Conservation (phyloP, 2,888 invertebrate species). For the Eudasyphora cyanicolor region DNA sequence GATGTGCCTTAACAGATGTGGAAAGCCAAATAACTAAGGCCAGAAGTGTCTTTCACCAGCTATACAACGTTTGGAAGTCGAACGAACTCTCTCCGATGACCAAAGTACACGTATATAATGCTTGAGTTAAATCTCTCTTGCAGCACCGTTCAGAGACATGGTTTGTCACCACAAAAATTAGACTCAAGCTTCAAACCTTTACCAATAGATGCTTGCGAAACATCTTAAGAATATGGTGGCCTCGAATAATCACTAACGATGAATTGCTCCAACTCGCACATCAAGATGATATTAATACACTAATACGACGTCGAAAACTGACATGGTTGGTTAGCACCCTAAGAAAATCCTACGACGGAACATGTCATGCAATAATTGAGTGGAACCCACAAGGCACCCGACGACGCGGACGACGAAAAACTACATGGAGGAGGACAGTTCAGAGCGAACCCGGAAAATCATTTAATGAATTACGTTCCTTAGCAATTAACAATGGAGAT, state of each 20-base stretch:
- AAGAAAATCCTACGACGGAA: not conserved
- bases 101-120: too few species aligned
- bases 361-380: not conserved
- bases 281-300: not conserved
- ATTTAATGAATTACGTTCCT: not conserved
- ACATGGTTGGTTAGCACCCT: not conserved
- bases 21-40: too few species aligned
- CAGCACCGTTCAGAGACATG: too few species aligned
- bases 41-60: too few species aligned
- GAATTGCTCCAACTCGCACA: not conserved
- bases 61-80: too few species aligned
- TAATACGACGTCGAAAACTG: not conserved
- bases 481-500: not conserved
- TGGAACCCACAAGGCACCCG: not conserved
- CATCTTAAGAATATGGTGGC: not conserved
- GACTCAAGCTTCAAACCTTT: not conserved
- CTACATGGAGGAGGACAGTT: not conserved
- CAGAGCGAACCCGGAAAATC: not conserved
- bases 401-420: not conserved
- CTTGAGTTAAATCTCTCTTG: too few species aligned
- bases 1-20: too few species aligned
- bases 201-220: not conserved
- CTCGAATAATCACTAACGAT: not conserved
- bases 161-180: not conserved
- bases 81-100: too few species aligned